A percentile compares a stretch with the other conserved stretches of the same genome.
phyloP scores from a whole-genome alignment of 1,140 invertebrate genomes.

The Acromyrmex charruanus region DNA sequence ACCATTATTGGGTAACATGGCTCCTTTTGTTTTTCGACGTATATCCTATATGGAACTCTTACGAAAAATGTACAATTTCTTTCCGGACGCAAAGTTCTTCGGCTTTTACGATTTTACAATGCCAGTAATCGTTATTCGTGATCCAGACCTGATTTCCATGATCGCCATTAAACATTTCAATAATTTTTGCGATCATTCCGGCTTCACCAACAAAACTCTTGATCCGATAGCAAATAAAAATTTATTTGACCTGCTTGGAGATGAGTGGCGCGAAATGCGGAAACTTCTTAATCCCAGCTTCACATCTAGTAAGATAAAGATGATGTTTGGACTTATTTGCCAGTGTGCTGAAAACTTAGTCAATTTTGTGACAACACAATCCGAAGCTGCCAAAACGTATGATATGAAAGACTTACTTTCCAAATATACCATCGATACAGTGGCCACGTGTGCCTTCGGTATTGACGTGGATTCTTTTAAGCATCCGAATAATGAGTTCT shows the following conservation, averaged over 20 bases:
- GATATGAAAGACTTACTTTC: slow-evolving; percentile 29
- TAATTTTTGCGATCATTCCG: slow-evolving; percentile 46
- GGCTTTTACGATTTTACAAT: slow-evolving; percentile 49
- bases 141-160: slow-evolving; percentile 34
- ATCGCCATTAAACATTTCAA: slow-evolving; percentile 62
- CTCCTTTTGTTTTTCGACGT: background rate
- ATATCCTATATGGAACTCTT: background rate
- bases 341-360: slow-evolving; percentile 40
- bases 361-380: background rate
- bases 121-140: slow-evolving; percentile 38
- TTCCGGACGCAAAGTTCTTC: slow-evolving; percentile 27
- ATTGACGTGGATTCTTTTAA: slow-evolving; percentile 50
- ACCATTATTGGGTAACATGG: slow-evolving; percentile 51
- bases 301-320: slow-evolving; percentile 63
- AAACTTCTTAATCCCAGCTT: slow-evolving; percentile 54
- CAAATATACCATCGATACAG: slow-evolving; percentile 41
- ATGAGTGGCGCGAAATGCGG: slow-evolving; percentile 59
- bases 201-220: background rate
- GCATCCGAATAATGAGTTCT: slow-evolving; percentile 58
- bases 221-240: slow-evolving; percentile 48
- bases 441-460: slow-evolving; percentile 61
- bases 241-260: slow-evolving; percentile 21
- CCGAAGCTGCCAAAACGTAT: background rate
- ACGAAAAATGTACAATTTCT: slow-evolving; percentile 3
- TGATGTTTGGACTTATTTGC: slow-evolving; percentile 53